Percentiles rank a stretch among this genome's conserved stretches.
Evolutionary conservation across 2,113 vertebrate genomes (phyloP).

Genomic region (Oreochromis niloticus): DNA sequence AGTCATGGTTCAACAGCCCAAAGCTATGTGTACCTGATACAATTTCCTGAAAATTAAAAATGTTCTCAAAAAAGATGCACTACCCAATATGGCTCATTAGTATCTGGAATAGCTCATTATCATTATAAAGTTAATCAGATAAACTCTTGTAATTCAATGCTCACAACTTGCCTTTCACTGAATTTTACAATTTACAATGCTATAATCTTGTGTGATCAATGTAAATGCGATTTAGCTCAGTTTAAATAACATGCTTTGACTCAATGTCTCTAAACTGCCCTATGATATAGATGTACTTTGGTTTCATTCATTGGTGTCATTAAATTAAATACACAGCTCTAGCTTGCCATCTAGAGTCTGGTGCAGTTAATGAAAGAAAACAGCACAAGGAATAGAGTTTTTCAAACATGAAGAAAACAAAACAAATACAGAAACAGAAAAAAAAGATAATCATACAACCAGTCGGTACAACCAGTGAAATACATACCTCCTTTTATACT

Average conservation of each 20-base stretch:
- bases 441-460: not conserved
- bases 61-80: not conserved
- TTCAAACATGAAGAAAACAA: not conserved
- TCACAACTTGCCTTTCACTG: not conserved
- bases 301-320: not conserved
- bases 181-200: not conserved
- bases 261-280: not conserved
- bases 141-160: not conserved
- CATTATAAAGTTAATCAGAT: not conserved
- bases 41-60: not conserved
- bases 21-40: not conserved
- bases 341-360: conserved; percentile 21
- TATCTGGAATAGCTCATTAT: not conserved
- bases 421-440: not conserved
- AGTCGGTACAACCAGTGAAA: not conserved
- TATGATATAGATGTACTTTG: not conserved
- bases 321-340: not conserved
- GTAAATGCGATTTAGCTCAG: not conserved
- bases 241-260: not conserved
- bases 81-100: not conserved
- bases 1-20: not conserved
- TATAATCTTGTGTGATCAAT: not conserved
- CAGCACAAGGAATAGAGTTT: not conserved
- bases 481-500: not conserved
- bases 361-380: not conserved